These are phyloP conservation scores for Tenodera sinensis DNA, from an alignment of 2,888 invertebrate species.

Conservation along the genomic window DNA sequence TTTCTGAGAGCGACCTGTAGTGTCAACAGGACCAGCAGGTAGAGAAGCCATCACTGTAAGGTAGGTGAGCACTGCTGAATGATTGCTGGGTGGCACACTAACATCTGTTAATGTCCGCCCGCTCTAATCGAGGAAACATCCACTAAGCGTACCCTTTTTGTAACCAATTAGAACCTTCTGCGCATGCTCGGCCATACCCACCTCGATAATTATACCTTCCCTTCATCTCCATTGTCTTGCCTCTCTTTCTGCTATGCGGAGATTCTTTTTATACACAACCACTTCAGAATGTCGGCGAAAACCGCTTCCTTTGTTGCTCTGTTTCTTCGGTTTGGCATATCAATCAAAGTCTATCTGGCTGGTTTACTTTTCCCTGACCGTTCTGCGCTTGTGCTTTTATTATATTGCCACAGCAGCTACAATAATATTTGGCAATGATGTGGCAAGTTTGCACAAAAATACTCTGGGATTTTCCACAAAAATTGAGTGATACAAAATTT, in stretches of 20 bases:
- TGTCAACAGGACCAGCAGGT: not conserved
- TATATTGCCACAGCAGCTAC: not conserved
- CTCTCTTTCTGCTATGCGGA: not conserved
- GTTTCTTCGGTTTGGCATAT: constrained; percentile 1
- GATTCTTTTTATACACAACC: not conserved
- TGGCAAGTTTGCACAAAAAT: not conserved
- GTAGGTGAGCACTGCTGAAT: not conserved
- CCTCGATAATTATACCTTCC: constrained; percentile 23
- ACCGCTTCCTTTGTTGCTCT: not conserved
- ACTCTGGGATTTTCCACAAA: not conserved
- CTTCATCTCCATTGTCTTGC: not conserved
- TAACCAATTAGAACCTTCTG: constrained; percentile 23
- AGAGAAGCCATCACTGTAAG: not conserved
- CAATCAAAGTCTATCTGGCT: not conserved
- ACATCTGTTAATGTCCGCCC: constrained; percentile 24
- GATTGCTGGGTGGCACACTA: constrained; percentile 15
- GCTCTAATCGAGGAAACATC: constrained; percentile 18
- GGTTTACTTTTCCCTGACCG: not conserved
- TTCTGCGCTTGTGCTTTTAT: not conserved
- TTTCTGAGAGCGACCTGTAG: not conserved
- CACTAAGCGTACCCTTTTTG: constrained; percentile 16
- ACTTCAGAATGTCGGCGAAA: not conserved
- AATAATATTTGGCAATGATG: not conserved
- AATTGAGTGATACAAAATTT: no score
- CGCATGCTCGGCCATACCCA: constrained; percentile 25